phyloP scores from a whole-genome alignment of 2,888 invertebrate species.

The Macrostomum cliftonense region DNA sequence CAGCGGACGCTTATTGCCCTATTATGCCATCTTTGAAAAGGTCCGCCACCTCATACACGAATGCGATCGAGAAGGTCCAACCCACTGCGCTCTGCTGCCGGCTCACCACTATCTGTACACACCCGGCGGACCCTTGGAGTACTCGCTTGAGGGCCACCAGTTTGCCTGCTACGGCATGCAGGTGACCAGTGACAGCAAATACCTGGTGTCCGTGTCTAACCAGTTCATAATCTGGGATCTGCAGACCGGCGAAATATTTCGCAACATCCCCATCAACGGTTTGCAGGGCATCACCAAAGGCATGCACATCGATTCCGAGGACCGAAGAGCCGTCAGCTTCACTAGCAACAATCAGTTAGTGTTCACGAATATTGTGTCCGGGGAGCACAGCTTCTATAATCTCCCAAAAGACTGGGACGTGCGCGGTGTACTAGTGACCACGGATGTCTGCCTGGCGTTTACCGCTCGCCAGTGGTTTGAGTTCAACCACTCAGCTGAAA shows the following conservation, averaged over 20 bases:
- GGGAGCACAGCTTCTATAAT: conserved; percentile 49
- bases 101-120: conserved; percentile 88
- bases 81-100: conserved; percentile 71
- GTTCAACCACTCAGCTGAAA: too few relatives aligned
- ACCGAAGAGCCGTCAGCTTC: conserved; percentile 80
- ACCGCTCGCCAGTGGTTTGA: too few relatives aligned
- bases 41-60: conserved; percentile 70
- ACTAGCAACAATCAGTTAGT: conserved; percentile 88
- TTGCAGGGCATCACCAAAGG: conserved; percentile 70
- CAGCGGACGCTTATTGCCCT: conserved; percentile 71
- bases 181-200: conserved; percentile 67
- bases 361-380: conserved; percentile 73
- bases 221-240: conserved; percentile 90
- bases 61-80: conserved; percentile 70
- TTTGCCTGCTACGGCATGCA: conserved; percentile 50
- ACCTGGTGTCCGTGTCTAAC: conserved; percentile 85
- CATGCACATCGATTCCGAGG: conserved; percentile 72
- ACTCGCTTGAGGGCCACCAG: conserved; percentile 88
- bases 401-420: too few relatives aligned
- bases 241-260: conserved; percentile 75
- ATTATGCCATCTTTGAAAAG: conserved; percentile 61
- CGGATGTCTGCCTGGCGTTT: too few relatives aligned
- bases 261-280: conserved; percentile 48
- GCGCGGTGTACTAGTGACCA: too few relatives aligned
- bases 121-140: conserved; percentile 94